Base-by-base conservation (phyloP, 1,140 invertebrate genomes). In the Drosophila eugracilis region DNA sequence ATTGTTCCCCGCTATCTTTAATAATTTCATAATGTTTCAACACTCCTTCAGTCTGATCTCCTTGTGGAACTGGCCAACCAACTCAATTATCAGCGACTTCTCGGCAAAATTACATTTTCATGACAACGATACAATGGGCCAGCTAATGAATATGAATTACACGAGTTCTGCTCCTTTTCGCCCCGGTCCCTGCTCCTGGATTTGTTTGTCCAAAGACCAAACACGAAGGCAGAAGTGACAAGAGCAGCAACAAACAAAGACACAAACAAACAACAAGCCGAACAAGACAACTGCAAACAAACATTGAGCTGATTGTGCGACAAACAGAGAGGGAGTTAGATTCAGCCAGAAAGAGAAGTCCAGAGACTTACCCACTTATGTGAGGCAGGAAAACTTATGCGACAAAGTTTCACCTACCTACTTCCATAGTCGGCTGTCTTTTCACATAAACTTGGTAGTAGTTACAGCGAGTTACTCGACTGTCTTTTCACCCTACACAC, bases 111-210 rank as follows among this genome's bases (percentile, higher is more conserved):
- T 66, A 62, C 69, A 74, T 58, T 75, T 77, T 62, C 55, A 74
- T 53, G 59, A 71, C 81, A 67, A 66, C 26, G 59, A 70, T 67
- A 85, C 81, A 85, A 85, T 86, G 62, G 73, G 30, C n/a, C 55
- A 50, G 60, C 81, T 85, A 85, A 85, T 85, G 81, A 85, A 85
- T 85, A 85, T 86, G 83, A 85, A 85, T 85, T 86, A 74, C 73
- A 69, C 71, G 57, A 50, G 71, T 48, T 19, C 5, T 47, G 55
- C 55, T 32, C 30, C 36, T 32, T 34, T n/a, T n/a, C 21, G 7
- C 3, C 9, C 2, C 4, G 26, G 32, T 28, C 21, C 12, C 30
- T 5, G 12, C 26, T 39, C 14, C 39, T 37, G 36, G 15, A 57
- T 41, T 44, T 41, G 63, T 57, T 55, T 72, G 47, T 36, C 45